Percentiles rank a stretch among this genome's conserved stretches.
These are phyloP conservation scores for Penaeus japonicus DNA, from an alignment of 1,140 invertebrate species.

Conservation along the genomic window DNA sequence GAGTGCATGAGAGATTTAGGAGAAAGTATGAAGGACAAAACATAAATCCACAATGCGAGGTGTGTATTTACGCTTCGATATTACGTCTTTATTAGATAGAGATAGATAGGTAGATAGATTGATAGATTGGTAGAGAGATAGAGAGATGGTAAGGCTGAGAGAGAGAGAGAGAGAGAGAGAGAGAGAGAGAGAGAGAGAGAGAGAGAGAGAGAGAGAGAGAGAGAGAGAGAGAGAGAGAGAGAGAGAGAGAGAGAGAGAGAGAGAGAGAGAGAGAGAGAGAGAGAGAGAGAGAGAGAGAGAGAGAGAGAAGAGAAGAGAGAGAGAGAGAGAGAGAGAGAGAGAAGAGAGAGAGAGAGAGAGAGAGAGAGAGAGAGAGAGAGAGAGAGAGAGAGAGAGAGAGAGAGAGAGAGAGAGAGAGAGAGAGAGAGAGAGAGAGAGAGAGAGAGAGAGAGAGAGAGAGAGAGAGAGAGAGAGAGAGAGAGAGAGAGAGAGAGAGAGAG, in stretches of 20 bases:
- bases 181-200: slow-evolving; percentile 10
- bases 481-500: background rate
- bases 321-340: background rate
- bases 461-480: slow-evolving; percentile 3
- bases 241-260: background rate
- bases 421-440: background rate
- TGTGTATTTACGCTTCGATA: too few relatives aligned
- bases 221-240: slow-evolving; percentile 15
- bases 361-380: background rate
- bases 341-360: background rate
- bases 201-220: slow-evolving; percentile 15
- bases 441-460: slow-evolving; percentile 19
- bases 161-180: slow-evolving; percentile 9
- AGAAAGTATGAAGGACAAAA: too few relatives aligned
- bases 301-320: background rate
- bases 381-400: background rate
- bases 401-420: background rate
- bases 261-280: background rate
- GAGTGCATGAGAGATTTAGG: too few relatives aligned
- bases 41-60: too few relatives aligned
- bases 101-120: background rate
- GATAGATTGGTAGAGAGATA: background rate
- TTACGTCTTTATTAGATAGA: background rate
- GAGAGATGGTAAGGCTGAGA: background rate
- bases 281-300: background rate